Evolutionary conservation across 2,113 vertebrate species (phyloP).

Genomic region (Eolophus roseicapilla): DNA sequence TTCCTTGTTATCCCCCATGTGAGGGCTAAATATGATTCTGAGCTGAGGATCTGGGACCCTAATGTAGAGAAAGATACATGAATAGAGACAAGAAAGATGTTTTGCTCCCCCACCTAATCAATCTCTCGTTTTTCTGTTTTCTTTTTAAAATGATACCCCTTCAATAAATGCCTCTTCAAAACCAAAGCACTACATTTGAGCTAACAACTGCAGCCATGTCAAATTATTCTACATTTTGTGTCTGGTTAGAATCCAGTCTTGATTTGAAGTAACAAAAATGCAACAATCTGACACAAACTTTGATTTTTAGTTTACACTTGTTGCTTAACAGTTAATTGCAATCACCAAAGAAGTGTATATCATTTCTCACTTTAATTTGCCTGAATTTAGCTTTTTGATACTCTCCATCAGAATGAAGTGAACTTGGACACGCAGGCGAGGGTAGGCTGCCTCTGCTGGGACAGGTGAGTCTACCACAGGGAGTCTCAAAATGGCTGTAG

Average conservation of each 20-base stretch:
- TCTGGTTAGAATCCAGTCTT: background rate
- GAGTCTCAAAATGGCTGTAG: background rate
- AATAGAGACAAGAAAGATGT: background rate
- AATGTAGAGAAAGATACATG: background rate
- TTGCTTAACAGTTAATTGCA: background rate
- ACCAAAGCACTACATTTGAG: background rate
- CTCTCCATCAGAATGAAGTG: background rate
- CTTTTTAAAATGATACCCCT: background rate
- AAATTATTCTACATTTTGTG: background rate
- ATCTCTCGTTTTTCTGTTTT: background rate
- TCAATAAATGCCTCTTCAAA: background rate
- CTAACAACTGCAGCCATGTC: background rate
- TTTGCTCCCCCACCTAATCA: background rate
- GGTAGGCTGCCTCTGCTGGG: background rate
- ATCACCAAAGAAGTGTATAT: background rate
- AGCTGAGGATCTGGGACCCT: background rate
- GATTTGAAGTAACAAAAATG: background rate
- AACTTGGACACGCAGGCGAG: background rate
- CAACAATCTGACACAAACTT: background rate
- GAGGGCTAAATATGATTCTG: background rate
- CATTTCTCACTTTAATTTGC: background rate
- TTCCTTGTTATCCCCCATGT: background rate
- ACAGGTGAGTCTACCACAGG: background rate
- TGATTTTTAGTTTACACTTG: background rate
- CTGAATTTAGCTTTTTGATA: background rate